Evolutionary conservation across 2,113 vertebrate species (phyloP).

Genomic region (Notothenia coriiceps): DNA sequence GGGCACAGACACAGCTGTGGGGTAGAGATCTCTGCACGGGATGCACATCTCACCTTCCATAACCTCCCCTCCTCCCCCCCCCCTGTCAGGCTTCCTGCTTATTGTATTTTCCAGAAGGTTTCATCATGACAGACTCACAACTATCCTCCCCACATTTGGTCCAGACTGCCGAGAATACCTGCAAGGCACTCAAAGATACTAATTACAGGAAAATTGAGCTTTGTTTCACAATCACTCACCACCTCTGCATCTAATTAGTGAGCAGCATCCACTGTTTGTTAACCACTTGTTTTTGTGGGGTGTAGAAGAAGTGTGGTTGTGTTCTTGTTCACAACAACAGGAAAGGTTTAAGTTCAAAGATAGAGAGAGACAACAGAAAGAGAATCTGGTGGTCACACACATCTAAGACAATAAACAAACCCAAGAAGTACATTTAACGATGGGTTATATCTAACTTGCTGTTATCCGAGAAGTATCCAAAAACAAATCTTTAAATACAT

Average conservation of each 20-base stretch:
- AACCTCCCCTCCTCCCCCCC: slow-evolving; percentile 26
- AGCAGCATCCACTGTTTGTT: slow-evolving; percentile 49
- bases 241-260: slow-evolving; percentile 59
- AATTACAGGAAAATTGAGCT: slow-evolving; percentile 63
- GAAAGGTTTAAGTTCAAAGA: slow-evolving; percentile 32
- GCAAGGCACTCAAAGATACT: slow-evolving; percentile 47
- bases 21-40: slow-evolving; percentile 48
- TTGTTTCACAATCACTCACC: slow-evolving; percentile 59
- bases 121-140: slow-evolving; percentile 32
- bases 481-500: slow-evolving; percentile 7
- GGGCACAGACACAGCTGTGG: slow-evolving; percentile 38
- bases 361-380: background rate
- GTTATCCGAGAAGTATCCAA: background rate
- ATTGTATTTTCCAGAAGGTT: slow-evolving; percentile 50
- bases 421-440: slow-evolving; percentile 45
- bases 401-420: slow-evolving; percentile 8
- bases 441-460: slow-evolving; percentile 13
- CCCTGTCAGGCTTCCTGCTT: slow-evolving; percentile 40
- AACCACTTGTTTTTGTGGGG: slow-evolving; percentile 25
- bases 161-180: slow-evolving; percentile 49
- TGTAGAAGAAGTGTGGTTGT: background rate
- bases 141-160: slow-evolving; percentile 24
- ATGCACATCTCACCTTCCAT: slow-evolving; percentile 43
- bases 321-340: slow-evolving; percentile 27
- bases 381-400: slow-evolving; percentile 31